phyloP scores from a whole-genome alignment of 2,888 invertebrate species.

The Crepidodera aurea region DNA sequence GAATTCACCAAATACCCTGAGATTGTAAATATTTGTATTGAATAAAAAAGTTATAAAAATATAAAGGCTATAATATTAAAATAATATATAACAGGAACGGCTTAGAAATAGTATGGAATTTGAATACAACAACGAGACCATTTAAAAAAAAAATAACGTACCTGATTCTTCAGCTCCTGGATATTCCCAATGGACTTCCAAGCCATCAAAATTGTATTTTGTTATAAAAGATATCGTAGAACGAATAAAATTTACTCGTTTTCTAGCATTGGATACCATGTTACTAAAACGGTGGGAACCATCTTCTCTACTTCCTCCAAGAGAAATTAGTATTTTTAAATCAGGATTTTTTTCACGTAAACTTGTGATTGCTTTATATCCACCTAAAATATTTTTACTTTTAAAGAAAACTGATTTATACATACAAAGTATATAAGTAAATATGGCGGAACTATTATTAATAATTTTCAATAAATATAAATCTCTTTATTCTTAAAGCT shows the following conservation, averaged over 20 bases:
- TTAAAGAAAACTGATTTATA: no score
- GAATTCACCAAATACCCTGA: no score
- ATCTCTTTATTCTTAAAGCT: no score
- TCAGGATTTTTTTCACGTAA: constrained; percentile 73
- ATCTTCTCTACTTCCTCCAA: constrained; percentile 73
- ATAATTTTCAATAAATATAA: no score
- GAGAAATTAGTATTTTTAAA: constrained; percentile 75
- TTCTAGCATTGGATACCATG: constrained; percentile 67
- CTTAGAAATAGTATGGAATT: no score
- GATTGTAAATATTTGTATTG: no score
- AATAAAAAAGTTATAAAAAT: no score
- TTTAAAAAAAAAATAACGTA: background rate
- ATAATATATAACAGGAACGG: no score
- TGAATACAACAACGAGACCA: no score
- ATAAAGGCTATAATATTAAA: no score
- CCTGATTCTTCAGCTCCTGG: constrained; percentile 65
- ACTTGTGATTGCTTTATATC: constrained; percentile 74
- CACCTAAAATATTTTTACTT: constrained; percentile 70
- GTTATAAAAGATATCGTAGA: constrained; percentile 72
- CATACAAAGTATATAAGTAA: no score
- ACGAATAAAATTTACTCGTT: constrained; percentile 68
- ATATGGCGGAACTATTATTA: no score
- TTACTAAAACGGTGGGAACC: constrained; percentile 70
- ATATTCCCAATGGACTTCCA: constrained; percentile 83
- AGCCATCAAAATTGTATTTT: constrained; percentile 79